Evolutionary conservation across 2,888 invertebrate genomes (phyloP).

Genomic region (Buathra laborator): DNA sequence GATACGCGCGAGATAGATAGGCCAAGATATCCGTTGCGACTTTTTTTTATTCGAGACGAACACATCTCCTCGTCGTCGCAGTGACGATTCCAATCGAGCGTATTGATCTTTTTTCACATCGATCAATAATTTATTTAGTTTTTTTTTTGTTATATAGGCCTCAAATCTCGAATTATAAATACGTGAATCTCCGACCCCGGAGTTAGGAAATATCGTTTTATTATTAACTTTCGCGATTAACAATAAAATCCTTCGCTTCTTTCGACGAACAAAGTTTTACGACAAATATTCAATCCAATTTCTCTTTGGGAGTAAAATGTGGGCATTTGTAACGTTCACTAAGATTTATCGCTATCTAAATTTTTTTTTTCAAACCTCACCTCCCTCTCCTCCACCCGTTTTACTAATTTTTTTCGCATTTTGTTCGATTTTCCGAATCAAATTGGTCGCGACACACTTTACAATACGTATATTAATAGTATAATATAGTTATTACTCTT

Average conservation of each 20-base stretch:
- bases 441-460: slow-evolving; percentile 37
- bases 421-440: slow-evolving; percentile 45
- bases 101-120: slow-evolving; percentile 8
- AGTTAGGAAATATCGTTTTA: slow-evolving; percentile 8
- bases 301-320: slow-evolving; percentile 20
- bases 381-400: background rate
- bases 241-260: background rate
- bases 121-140: slow-evolving; percentile 20
- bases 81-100: slow-evolving; percentile 30
- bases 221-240: slow-evolving; percentile 1
- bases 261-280: slow-evolving; percentile 10
- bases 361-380: slow-evolving; percentile 31
- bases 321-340: slow-evolving; percentile 36
- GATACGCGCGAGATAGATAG: slow-evolving; percentile 54
- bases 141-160: slow-evolving; percentile 26
- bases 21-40: slow-evolving; percentile 15
- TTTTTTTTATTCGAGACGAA: slow-evolving; percentile 39
- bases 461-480: slow-evolving; percentile 51
- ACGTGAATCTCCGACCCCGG: slow-evolving; percentile 13
- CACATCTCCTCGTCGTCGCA: slow-evolving; percentile 1
- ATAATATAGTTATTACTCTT: slow-evolving; percentile 25
- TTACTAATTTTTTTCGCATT: slow-evolving; percentile 17
- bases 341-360: slow-evolving; percentile 43
- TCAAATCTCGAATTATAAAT: slow-evolving; percentile 25
- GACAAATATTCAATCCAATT: slow-evolving; percentile 35